A percentile compares a stretch with the other conserved stretches of the same genome.
These are phyloP conservation scores for Palloptera scutellata DNA, from an alignment of 2,888 invertebrate species.

Conservation along the genomic window DNA sequence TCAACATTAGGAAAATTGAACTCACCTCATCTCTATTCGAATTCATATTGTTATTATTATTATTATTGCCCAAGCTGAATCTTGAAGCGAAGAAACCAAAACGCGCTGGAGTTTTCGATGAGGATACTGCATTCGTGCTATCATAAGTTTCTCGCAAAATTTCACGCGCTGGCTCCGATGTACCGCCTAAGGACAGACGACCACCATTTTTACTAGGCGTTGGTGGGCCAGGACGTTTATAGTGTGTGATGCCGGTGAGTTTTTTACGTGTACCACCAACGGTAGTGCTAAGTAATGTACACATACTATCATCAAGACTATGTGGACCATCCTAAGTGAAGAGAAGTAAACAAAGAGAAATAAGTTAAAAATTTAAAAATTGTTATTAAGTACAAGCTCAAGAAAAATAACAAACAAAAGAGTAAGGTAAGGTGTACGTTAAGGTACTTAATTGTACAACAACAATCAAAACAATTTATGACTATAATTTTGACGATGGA, in stretches of 20 bases:
- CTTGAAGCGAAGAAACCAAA: conserved; percentile 70
- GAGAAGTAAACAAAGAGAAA: conserved; percentile 14
- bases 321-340: conserved; percentile 51
- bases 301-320: conserved; percentile 60
- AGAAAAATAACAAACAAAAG: conserved; percentile 11
- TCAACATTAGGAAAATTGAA: conserved; percentile 4
- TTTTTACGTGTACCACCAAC: conserved; percentile 61
- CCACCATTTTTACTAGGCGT: conserved; percentile 86
- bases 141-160: conserved; percentile 68
- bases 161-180: conserved; percentile 65
- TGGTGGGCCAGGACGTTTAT: conserved; percentile 86
- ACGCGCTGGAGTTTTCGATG: conserved; percentile 72
- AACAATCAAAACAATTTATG: conserved; percentile 7
- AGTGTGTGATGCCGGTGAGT: conserved; percentile 73
- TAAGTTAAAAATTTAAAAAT: conserved; percentile 3
- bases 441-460: not conserved
- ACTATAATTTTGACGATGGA: conserved; percentile 26
- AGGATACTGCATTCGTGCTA: conserved; percentile 59
- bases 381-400: not conserved
- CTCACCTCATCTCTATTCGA: conserved; percentile 62
- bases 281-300: conserved; percentile 61
- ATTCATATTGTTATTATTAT: conserved; percentile 30
- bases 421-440: not conserved
- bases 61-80: conserved; percentile 51
- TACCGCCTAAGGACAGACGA: conserved; percentile 70